phyloP scores from a whole-genome alignment of 2,888 invertebrate species.

The Entomobrya proxima region DNA sequence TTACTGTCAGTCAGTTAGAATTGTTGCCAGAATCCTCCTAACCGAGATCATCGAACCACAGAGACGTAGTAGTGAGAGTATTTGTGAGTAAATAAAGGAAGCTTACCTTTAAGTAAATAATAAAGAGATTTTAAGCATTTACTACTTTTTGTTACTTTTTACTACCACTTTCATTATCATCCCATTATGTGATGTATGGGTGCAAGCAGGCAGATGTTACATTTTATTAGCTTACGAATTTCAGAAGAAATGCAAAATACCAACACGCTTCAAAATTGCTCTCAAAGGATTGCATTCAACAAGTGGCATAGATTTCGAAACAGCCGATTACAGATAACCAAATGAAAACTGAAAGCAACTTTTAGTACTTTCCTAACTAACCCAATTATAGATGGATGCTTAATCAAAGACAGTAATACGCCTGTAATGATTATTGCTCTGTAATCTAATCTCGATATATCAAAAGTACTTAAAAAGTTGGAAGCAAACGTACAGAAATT shows the following conservation, averaged over 20 bases:
- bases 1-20: not conserved
- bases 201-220: constrained; percentile 20
- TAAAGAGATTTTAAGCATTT: not conserved
- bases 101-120: not conserved
- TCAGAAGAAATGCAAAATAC: constrained; percentile 36
- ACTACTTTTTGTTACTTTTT: not conserved
- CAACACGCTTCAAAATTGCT: not conserved
- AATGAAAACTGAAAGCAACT: constrained; percentile 38
- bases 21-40: constrained; percentile 60
- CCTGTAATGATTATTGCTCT: no score
- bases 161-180: constrained; percentile 38
- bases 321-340: constrained; percentile 24
- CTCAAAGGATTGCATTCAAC: not conserved
- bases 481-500: no score
- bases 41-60: constrained; percentile 64
- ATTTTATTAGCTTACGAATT: not conserved
- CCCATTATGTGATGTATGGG: not conserved
- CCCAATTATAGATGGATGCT: constrained; percentile 39
- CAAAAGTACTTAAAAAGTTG: no score
- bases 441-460: no score
- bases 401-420: not conserved
- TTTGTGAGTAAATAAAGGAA: constrained; percentile 24
- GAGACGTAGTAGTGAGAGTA: constrained; percentile 48
- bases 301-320: constrained; percentile 42
- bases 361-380: constrained; percentile 15